phyloP scores from a whole-genome alignment of 2,797 vertebrate species.

The Anabacerthia variegaticeps region DNA sequence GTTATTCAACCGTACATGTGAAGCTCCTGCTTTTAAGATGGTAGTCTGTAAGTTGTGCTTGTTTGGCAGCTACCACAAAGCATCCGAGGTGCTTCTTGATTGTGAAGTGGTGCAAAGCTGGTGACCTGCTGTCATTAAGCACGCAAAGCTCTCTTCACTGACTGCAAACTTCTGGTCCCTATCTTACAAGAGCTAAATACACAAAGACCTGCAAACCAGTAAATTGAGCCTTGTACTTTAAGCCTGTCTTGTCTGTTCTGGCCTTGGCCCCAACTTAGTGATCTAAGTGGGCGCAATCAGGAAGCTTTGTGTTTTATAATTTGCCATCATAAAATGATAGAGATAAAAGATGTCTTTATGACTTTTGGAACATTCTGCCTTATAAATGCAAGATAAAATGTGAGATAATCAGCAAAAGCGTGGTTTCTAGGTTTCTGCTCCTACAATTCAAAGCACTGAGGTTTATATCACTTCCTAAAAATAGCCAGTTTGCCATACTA shows the following conservation, averaged over 20 bases:
- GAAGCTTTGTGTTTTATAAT: neutral
- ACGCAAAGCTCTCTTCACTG: accelerated
- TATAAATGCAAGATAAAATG: neutral
- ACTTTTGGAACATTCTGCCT: neutral
- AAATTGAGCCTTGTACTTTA: neutral
- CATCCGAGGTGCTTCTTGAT: neutral
- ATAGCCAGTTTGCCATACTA: neutral
- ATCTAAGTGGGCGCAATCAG: neutral
- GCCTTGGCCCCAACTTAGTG: neutral
- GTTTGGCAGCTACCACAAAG: neutral
- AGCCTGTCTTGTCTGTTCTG: neutral
- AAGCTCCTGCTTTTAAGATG: neutral
- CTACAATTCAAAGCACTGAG: neutral
- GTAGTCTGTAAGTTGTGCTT: neutral
- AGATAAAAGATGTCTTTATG: neutral
- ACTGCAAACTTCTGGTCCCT: neutral
- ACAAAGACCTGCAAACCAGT: neutral
- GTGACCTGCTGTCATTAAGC: neutral
- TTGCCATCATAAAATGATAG: neutral
- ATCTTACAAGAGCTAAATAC: neutral
- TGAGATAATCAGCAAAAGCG: neutral
- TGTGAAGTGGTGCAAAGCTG: accelerated
- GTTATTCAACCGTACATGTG: neutral
- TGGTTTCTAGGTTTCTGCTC: neutral
- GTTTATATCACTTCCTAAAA: neutral